A percentile compares a stretch with the other conserved stretches of the same genome.
phyloP scores from a whole-genome alignment of 92 coral and sea anemone species.

The Paramuricea clavata region DNA sequence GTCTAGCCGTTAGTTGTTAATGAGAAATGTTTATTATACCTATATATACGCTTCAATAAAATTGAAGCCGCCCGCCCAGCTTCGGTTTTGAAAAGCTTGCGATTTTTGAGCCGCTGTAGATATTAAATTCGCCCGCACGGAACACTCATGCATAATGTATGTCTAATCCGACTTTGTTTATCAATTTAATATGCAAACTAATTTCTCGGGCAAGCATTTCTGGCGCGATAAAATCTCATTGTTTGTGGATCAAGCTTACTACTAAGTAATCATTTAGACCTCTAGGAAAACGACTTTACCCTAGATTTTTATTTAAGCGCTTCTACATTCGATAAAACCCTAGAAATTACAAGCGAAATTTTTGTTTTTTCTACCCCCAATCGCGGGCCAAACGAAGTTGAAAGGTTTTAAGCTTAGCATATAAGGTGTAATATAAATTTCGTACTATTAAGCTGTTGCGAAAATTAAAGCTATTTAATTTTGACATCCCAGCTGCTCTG shows the following conservation, averaged over 20 bases:
- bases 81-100: not conserved
- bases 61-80: not conserved
- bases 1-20: not conserved
- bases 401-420: not conserved
- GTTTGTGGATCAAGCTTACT: not conserved
- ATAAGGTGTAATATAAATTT: constrained; percentile 23
- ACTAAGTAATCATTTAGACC: not conserved
- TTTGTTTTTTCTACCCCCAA: constrained; percentile 35
- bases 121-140: constrained; percentile 13
- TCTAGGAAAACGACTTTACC: not conserved
- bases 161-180: constrained; percentile 36
- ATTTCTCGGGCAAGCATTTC: constrained; percentile 5
- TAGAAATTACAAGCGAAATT: not conserved
- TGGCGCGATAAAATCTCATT: constrained; percentile 36
- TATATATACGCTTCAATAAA: not conserved
- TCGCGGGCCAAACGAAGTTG: not conserved
- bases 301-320: not conserved
- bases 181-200: constrained; percentile 16
- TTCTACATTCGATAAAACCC: not conserved
- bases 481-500: constrained; percentile 30
- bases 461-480: constrained; percentile 52
- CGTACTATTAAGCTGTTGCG: not conserved
- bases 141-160: constrained; percentile 29
- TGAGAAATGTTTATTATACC: constrained; percentile 17
- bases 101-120: constrained; percentile 24